Evolutionary conservation across 1,140 invertebrate genomes (phyloP).

Genomic region (Sesamia nonagrioides): DNA sequence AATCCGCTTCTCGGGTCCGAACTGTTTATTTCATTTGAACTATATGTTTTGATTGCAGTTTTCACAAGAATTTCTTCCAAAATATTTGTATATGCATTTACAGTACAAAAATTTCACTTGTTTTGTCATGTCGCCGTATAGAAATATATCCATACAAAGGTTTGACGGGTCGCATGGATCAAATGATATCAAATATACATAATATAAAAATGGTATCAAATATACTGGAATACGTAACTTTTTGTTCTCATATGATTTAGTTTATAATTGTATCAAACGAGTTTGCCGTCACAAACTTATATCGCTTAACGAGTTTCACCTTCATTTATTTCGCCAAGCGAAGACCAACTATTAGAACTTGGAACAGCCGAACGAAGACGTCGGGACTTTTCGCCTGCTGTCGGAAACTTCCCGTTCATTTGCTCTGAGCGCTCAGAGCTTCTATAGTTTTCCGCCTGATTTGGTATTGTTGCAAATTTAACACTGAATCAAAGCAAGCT

Average conservation of each 20-base stretch:
- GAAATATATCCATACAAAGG: no score
- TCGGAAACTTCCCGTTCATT: slow-evolving; percentile 74
- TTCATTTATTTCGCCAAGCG: slow-evolving; percentile 40
- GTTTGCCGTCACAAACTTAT: slow-evolving; percentile 3
- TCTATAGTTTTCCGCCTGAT: slow-evolving; percentile 75
- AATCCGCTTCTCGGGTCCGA: no score
- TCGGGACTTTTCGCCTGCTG: slow-evolving; percentile 58
- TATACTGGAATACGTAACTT: background rate
- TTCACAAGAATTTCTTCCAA: no score
- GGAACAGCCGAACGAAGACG: slow-evolving; percentile 53
- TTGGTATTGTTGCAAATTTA: slow-evolving; percentile 77
- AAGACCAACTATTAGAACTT: slow-evolving; percentile 48
- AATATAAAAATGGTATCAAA: no score
- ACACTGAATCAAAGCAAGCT: slow-evolving; percentile 66
- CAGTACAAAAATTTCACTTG: no score
- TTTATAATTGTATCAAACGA: slow-evolving; percentile 29
- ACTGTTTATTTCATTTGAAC: no score
- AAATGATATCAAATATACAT: no score
- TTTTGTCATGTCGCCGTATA: no score
- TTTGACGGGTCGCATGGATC: no score
- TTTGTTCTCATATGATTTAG: slow-evolving; percentile 11
- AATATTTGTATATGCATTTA: no score
- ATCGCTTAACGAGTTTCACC: slow-evolving; percentile 32
- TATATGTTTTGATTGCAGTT: no score
- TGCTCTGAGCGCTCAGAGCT: slow-evolving; percentile 63